A percentile compares a stretch with the other conserved stretches of the same genome.
Conservation (phyloP, 2,113 vertebrate species). For the Plecturocebus donacophilus region DNA sequence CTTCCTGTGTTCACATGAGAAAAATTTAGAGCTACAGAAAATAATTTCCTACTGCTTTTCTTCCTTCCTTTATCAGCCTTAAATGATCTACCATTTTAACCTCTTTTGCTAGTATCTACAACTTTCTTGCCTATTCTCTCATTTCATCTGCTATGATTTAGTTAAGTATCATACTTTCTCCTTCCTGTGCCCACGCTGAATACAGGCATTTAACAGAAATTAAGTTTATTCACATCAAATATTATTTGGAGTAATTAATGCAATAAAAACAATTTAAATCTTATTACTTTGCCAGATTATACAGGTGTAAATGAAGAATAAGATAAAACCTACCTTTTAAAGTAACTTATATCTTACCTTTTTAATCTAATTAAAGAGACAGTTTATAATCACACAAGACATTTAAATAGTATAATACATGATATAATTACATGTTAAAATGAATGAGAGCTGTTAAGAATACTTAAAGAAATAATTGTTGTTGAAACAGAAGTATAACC, state of each 20-base stretch:
- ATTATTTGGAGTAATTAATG: slow-evolving; percentile 16
- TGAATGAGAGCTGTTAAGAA: slow-evolving; percentile 5
- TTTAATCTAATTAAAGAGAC: slow-evolving; percentile 6
- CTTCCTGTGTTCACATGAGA: not conserved
- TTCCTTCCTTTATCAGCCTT: not conserved
- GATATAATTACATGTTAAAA: not conserved
- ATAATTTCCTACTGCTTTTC: not conserved
- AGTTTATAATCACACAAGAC: slow-evolving; percentile 12
- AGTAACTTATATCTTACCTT: not conserved
- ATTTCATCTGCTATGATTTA: not conserved
- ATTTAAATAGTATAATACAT: not conserved
- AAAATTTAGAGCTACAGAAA: slow-evolving; percentile 30
- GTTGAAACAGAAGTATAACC: slow-evolving; percentile 6
- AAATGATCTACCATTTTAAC: not conserved
- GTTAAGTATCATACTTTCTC: not conserved
- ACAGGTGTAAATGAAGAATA: slow-evolving; percentile 29
- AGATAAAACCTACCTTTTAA: not conserved
- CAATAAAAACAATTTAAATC: slow-evolving; percentile 37
- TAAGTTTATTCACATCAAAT: not conserved
- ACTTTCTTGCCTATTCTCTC: not conserved
- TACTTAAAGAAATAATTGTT: not conserved
- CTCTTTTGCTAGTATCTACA: not conserved
- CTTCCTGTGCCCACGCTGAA: not conserved
- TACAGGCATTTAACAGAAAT: not conserved
- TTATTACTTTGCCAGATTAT: slow-evolving; percentile 11